These are phyloP conservation scores for Paracyclopina nana DNA, from an alignment of 1,140 invertebrate species.

Conservation along the genomic window DNA sequence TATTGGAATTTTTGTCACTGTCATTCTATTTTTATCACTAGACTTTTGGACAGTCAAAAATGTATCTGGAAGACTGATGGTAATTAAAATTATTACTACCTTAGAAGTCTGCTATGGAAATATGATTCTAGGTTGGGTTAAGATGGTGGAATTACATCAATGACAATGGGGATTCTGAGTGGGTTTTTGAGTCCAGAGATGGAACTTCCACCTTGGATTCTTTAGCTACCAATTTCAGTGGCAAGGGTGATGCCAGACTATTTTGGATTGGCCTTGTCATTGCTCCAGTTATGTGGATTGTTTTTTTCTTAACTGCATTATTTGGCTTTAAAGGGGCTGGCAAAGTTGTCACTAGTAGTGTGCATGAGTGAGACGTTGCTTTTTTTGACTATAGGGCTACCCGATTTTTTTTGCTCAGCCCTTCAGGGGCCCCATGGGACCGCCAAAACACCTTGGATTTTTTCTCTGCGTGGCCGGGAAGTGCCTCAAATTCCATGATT, in stretches of 20 bases:
- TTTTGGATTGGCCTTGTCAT: constrained; percentile 83
- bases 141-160: constrained; percentile 99
- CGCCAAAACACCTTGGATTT: no score
- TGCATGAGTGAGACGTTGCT: no score
- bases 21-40: constrained; percentile 72
- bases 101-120: constrained; percentile 18
- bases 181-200: constrained; percentile 86
- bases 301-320: constrained; percentile 67
- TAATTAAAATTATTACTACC: background rate
- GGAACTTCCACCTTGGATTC: constrained; percentile 41
- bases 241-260: constrained; percentile 72
- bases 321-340: constrained; percentile 67
- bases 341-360: no score
- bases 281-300: constrained; percentile 62
- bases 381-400: no score
- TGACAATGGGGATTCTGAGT: constrained; percentile 83
- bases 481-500: no score
- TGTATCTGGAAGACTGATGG: constrained; percentile 46
- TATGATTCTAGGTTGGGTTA: constrained; percentile 68
- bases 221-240: constrained; percentile 34
- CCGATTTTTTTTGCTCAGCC: no score
- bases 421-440: no score
- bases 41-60: constrained; percentile 99
- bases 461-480: no score
- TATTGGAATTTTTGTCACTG: constrained; percentile 71